Evolutionary conservation across 2,888 invertebrate genomes (phyloP).

Genomic region (Aleiodes testaceus): DNA sequence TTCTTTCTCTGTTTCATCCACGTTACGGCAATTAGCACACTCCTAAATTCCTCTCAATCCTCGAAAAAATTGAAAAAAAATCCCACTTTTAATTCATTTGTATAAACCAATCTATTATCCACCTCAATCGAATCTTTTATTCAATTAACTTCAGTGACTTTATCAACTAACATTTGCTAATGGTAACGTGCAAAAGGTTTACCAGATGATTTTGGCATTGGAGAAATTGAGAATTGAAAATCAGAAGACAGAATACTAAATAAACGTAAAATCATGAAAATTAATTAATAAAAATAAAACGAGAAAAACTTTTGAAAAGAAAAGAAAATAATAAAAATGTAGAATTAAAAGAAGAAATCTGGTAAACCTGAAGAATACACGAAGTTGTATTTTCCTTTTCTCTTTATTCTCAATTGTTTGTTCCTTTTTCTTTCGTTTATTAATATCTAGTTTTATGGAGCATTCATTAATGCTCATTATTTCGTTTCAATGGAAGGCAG

Average conservation of each 20-base stretch:
- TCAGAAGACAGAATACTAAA: conserved; percentile 47
- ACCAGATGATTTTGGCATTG: conserved; percentile 46
- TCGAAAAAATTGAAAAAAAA: conserved; percentile 10
- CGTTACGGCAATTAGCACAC: conserved; percentile 11
- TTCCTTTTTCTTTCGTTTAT: conserved; percentile 2
- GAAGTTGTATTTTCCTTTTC: conserved; percentile 38
- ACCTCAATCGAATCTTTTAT: conserved; percentile 6
- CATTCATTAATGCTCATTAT: conserved; percentile 44
- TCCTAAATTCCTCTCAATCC: conserved; percentile 8
- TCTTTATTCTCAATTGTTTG: conserved; percentile 21
- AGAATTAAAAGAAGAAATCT: conserved; percentile 36
- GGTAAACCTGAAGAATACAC: conserved; percentile 53
- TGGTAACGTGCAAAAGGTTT: conserved; percentile 49
- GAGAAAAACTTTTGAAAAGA: conserved; percentile 23
- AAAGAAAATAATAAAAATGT: conserved; percentile 3
- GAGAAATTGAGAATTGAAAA: conserved; percentile 23
- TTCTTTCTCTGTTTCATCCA: not conserved
- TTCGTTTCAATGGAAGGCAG: conserved; percentile 71
- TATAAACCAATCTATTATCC: not conserved
- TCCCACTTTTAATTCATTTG: conserved; percentile 27
- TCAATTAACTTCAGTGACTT: too few species aligned
- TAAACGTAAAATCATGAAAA: conserved; percentile 7
- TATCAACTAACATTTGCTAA: conserved; percentile 45
- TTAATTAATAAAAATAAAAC: not conserved
- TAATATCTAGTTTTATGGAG: too few species aligned